Evolutionary conservation across 1,140 invertebrate species (phyloP).

Genomic region (Ceratina calcarata): DNA sequence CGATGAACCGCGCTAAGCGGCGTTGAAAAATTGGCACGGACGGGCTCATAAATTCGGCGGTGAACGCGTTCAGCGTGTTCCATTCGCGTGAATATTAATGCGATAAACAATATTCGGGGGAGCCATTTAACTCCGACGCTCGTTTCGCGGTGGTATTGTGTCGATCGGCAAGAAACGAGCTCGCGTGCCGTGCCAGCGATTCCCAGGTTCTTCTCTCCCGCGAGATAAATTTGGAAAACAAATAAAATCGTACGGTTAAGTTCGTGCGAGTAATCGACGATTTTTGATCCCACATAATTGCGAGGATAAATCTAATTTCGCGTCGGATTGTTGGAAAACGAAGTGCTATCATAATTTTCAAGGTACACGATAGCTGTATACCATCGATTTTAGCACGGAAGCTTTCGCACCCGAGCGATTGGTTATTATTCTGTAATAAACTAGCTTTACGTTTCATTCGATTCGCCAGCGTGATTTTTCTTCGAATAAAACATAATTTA

Average conservation of each 20-base stretch:
- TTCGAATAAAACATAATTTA: conserved; percentile 4
- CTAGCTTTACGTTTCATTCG: background rate
- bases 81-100: conserved; percentile 3
- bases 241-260: no score
- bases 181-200: background rate
- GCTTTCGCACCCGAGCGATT: background rate
- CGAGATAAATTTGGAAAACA: no score
- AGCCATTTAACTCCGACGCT: background rate
- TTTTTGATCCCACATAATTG: conserved; percentile 4
- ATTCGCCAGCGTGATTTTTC: background rate
- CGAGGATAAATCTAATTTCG: background rate
- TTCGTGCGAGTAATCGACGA: background rate
- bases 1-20: background rate
- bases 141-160: background rate
- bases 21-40: background rate
- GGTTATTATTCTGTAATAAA: background rate
- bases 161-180: background rate
- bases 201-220: no score
- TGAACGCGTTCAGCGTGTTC: background rate
- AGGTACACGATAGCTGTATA: background rate
- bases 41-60: background rate
- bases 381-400: background rate
- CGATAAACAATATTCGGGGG: conserved; percentile 17
- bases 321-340: background rate
- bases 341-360: background rate